These are phyloP conservation scores for Xanthostigma xanthostigma DNA, from an alignment of 2,888 invertebrate species.

Conservation along the genomic window DNA sequence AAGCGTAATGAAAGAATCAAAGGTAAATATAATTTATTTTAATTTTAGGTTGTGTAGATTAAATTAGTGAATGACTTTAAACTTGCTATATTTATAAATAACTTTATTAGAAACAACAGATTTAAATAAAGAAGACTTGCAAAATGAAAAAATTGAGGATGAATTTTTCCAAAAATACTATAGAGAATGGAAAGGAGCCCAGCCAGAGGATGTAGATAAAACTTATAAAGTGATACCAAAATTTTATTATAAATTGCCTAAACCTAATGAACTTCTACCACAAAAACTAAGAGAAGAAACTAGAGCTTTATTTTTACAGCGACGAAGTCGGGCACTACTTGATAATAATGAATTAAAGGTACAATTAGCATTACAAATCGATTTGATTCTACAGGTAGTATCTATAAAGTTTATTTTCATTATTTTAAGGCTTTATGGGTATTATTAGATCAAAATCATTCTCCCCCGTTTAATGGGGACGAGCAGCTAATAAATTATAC, in stretches of 20 bases:
- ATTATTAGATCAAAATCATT: conserved; percentile 67
- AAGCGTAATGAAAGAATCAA: conserved; percentile 36
- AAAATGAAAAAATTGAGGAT: conserved; percentile 32
- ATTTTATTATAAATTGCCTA: conserved; percentile 63
- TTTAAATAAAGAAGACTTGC: conserved; percentile 23
- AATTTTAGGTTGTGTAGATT: background rate
- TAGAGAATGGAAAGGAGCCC: conserved; percentile 30
- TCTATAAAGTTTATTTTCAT: background rate
- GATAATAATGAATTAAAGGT: conserved; percentile 70
- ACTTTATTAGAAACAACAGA: conserved; percentile 36
- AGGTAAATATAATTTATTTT: conserved; percentile 22
- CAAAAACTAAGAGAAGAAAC: conserved; percentile 81
- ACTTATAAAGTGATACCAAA: conserved; percentile 51
- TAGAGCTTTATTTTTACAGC: conserved; percentile 71
- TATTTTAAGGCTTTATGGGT: conserved; percentile 56
- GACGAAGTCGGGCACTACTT: conserved; percentile 66
- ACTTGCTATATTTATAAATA: conserved; percentile 41
- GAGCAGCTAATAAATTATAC: conserved; percentile 76
- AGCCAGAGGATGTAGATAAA: conserved; percentile 29
- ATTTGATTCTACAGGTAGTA: too few relatives aligned
- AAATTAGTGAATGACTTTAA: conserved; percentile 30
- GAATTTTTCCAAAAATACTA: conserved; percentile 39
- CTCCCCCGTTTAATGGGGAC: conserved; percentile 52
- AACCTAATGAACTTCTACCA: conserved; percentile 57
- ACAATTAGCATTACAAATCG: background rate